Evolutionary conservation across 2,113 vertebrate species (phyloP).

Genomic region (Macaca nemestrina): DNA sequence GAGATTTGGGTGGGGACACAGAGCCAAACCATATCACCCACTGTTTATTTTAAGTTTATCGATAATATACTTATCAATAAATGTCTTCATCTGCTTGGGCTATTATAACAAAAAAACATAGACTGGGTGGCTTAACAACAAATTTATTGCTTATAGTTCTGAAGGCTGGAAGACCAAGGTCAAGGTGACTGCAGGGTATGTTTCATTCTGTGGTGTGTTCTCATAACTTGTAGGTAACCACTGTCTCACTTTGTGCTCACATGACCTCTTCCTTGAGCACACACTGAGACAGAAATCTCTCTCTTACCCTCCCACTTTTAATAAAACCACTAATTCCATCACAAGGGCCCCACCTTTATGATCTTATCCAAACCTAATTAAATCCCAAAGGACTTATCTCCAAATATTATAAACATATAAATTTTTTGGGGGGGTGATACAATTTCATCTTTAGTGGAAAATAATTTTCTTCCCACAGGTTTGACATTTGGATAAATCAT

Average conservation of each 20-base stretch:
- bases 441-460: not conserved
- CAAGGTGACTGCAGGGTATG: not conserved
- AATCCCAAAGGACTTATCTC: not conserved
- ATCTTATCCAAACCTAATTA: not conserved
- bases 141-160: not conserved
- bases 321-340: not conserved
- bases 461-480: not conserved
- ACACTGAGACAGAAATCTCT: not conserved
- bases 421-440: not conserved
- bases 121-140: not conserved
- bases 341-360: not conserved
- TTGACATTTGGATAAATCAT: not conserved
- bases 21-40: not conserved
- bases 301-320: not conserved
- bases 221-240: not conserved
- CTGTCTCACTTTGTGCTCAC: not conserved
- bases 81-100: not conserved
- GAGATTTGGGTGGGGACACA: too few relatives aligned
- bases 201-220: not conserved
- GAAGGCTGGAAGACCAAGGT: not conserved
- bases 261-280: not conserved
- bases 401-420: not conserved
- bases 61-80: not conserved
- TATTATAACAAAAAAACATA: not conserved
- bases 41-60: not conserved